phyloP scores from a whole-genome alignment of 2,113 vertebrate species.

The Erythrolamprus reginae region DNA sequence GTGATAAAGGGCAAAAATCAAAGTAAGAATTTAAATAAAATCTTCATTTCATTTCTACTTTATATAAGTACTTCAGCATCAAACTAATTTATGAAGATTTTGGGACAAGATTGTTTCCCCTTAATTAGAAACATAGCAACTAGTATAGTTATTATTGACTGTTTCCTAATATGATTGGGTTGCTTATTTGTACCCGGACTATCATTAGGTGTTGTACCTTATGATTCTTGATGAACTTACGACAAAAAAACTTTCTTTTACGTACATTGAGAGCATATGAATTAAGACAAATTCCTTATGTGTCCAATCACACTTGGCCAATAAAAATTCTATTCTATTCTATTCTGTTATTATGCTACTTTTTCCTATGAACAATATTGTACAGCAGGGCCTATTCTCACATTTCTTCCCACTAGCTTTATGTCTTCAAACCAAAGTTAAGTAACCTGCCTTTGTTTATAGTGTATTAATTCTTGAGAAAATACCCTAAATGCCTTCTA shows the following conservation, averaged over 20 bases:
- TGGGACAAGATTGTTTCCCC: not conserved
- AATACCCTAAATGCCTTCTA: not conserved
- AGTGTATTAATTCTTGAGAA: not conserved
- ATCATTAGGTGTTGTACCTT: no score
- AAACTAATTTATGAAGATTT: conserved; percentile 13
- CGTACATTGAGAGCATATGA: no score
- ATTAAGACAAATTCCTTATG: no score
- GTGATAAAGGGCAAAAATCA: conserved; percentile 15
- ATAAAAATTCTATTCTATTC: no score
- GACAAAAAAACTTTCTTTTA: no score
- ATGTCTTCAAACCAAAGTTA: not conserved
- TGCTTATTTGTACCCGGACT: no score
- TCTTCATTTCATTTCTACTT: conserved; percentile 29
- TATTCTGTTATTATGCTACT: no score
- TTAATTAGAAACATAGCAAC: not conserved
- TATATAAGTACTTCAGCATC: not conserved
- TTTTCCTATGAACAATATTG: not conserved
- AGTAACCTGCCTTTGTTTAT: not conserved
- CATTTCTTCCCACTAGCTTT: not conserved
- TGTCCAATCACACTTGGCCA: no score
- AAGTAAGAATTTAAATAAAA: conserved; percentile 35
- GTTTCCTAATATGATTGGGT: no score
- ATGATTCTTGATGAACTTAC: no score
- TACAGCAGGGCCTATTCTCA: not conserved
- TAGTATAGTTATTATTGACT: no score